Conservation (phyloP, 2,888 invertebrate genomes). For the Xestia xanthographa region DNA sequence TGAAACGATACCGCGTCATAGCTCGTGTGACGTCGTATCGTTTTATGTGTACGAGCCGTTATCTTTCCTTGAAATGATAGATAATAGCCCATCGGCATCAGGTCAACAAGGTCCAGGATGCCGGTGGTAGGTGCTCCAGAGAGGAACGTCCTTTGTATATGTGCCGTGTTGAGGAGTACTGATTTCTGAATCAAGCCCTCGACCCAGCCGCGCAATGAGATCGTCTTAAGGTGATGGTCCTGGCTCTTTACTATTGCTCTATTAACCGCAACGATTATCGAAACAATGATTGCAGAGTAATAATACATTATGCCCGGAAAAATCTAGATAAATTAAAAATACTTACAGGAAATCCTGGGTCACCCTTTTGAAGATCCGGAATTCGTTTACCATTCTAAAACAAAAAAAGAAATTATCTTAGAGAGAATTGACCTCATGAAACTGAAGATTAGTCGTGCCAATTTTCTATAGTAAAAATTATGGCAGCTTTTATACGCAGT, state of each 20-base stretch:
- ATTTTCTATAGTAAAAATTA: no score
- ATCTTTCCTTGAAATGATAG: neutral
- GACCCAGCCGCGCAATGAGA: neutral
- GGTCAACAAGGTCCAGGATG: neutral
- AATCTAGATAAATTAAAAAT: neutral
- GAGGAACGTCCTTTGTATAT: neutral
- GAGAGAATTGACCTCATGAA: neutral
- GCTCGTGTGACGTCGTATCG: no score
- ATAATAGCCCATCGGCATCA: neutral
- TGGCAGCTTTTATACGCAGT: no score
- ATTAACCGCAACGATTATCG: neutral
- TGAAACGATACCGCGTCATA: no score
- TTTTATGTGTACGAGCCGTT: no score
- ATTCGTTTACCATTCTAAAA: neutral
- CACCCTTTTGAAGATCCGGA: neutral
- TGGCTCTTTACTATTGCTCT: neutral
- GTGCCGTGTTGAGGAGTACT: neutral
- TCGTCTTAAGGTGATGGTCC: neutral
- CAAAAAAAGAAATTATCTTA: neutral
- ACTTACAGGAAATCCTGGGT: neutral
- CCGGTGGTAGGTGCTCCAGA: neutral
- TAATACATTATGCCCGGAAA: no score
- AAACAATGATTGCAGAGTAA: neutral
- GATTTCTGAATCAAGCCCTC: neutral
- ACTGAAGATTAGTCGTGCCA: no score